A percentile compares a stretch with the other conserved stretches of the same genome.
These are phyloP conservation scores for Furcifer pardalis DNA, from an alignment of 2,797 vertebrate species.

Conservation along the genomic window DNA sequence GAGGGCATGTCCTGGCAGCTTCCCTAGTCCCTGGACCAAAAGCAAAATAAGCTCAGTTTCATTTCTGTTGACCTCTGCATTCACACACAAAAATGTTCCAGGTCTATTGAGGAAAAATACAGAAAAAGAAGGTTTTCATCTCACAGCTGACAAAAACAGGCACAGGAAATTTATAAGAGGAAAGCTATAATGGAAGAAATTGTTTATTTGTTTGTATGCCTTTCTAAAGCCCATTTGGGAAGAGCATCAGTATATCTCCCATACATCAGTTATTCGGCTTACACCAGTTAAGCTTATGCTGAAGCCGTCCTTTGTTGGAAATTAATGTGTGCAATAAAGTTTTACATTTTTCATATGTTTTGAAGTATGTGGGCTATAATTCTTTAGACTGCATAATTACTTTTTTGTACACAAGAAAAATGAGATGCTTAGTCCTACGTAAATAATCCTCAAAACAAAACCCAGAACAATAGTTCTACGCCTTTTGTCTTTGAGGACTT, in stretches of 20 bases:
- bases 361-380: conserved; percentile 82
- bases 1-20: neutral
- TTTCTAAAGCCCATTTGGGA: conserved; percentile 82
- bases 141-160: conserved; percentile 49
- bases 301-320: conserved; percentile 80
- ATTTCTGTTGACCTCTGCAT: neutral
- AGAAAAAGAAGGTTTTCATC: conserved; percentile 27
- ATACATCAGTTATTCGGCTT: conserved; percentile 79
- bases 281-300: conserved; percentile 75
- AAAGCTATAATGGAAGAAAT: conserved; percentile 76
- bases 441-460: conserved; percentile 81
- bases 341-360: conserved; percentile 87
- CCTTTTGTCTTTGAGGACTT: conserved; percentile 74
- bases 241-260: conserved; percentile 70
- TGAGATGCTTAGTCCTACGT: conserved; percentile 80
- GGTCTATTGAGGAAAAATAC: conserved; percentile 1
- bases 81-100: conserved; percentile 60
- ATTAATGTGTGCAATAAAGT: conserved; percentile 85
- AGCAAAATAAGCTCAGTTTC: neutral
- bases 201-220: conserved; percentile 83
- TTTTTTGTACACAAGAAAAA: conserved; percentile 84
- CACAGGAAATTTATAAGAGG: conserved; percentile 76
- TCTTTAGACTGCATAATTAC: conserved; percentile 85
- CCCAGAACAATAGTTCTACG: conserved; percentile 76
- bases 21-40: neutral